Evolutionary conservation across 2,888 invertebrate genomes (phyloP), one percentile per base, ranked within the genome.

Genomic region (Drosophila anomalipes): DNA sequence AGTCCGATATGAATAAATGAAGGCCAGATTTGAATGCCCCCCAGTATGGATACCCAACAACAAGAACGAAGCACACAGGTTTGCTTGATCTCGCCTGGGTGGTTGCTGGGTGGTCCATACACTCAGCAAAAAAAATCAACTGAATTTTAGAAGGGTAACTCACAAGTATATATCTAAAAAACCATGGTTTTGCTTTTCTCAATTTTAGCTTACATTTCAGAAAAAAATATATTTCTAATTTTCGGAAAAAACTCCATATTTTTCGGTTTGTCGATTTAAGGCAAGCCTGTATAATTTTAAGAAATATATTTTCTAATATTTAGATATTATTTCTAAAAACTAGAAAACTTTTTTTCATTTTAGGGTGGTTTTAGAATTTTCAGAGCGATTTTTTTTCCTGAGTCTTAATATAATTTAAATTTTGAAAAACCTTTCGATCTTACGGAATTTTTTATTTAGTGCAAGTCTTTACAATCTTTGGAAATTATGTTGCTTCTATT

Each of bases 1-100:
- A 9, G 86, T 76, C 77, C 76, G 70, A 85, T 77, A 82, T 90
- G 88, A 83, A 86, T 91, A 86, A 87, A 86, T 87, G 84, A 79
- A 86, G 70, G 77, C 39, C 58, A 70, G 77, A 67, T 74, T 58
- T 75, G 74, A 70, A 44, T 70, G 73, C 63, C 63, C 68, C 70
- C 72, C 69, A 58, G 41, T 54, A 61, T 53, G 69, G 69, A 67
- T 70, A 53, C 39, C 47, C 35, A 47, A 69, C 72, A 70, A 68
- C 70, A 70, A 66, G 47, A 49, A 54, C 49, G 44, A 10, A 30
- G 54, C 49, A 53, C 60, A 57, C 73, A 51, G 64, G 68, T 74
- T 62, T 74, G 74, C 66, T 76, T 74, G 80, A 67, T 64, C 47
- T 52, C 70, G 32, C n/a, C 16, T 39, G 9, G 32, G 41, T 12